phyloP scores from a whole-genome alignment of 2,797 vertebrate species.

The Coregonus suidteri region DNA sequence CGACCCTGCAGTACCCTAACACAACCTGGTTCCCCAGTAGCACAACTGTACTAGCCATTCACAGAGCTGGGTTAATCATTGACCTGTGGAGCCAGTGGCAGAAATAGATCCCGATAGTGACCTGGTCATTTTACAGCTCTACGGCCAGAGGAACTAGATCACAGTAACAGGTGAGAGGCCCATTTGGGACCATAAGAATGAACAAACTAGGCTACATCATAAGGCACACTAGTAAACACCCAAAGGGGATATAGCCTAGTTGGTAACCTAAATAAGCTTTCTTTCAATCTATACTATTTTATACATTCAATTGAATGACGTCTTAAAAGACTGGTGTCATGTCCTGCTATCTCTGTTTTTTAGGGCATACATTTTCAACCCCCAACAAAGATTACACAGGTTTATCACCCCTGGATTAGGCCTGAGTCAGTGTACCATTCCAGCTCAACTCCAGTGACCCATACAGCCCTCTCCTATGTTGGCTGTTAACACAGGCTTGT shows the following conservation, averaged over 20 bases:
- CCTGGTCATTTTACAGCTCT: conserved; percentile 38
- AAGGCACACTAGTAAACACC: background rate
- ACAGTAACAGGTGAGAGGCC: background rate
- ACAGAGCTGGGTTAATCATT: conserved; percentile 62
- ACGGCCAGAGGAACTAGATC: conserved; percentile 26
- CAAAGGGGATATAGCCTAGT: background rate
- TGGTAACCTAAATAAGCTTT: background rate
- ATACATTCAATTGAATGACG: background rate
- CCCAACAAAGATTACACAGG: background rate
- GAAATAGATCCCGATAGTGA: conserved; percentile 61
- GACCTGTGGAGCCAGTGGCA: conserved; percentile 48
- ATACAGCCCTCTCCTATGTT: conserved; percentile 37
- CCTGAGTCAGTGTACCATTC: background rate
- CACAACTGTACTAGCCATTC: conserved; percentile 29
- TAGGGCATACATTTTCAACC: background rate
- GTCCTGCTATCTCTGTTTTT: background rate
- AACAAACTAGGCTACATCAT: background rate
- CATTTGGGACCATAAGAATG: background rate
- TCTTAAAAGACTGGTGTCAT: background rate
- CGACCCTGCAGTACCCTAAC: background rate
- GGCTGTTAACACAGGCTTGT: conserved; percentile 53
- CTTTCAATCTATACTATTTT: background rate
- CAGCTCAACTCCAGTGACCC: background rate
- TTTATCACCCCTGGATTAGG: background rate
- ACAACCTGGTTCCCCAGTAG: conserved; percentile 9